phyloP scores from a whole-genome alignment of 2,797 vertebrate genomes.

The Apogon hyalosoma region DNA sequence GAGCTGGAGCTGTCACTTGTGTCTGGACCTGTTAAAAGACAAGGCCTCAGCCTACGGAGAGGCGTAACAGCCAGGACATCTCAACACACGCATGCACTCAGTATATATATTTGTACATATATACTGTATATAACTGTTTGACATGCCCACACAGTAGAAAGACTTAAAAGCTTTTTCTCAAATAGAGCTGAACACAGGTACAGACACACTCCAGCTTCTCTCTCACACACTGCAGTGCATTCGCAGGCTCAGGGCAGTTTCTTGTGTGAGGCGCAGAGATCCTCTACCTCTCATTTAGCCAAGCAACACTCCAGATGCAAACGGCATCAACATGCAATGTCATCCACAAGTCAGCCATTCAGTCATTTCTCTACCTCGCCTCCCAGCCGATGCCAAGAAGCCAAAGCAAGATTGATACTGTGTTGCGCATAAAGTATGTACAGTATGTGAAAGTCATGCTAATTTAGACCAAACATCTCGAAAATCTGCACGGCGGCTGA shows the following conservation, averaged over 20 bases:
- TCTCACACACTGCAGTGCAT: conserved; percentile 51
- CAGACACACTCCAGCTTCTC: conserved; percentile 13
- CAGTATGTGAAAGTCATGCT: conserved; percentile 20
- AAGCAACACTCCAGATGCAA: conserved; percentile 53
- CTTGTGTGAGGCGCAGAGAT: conserved; percentile 56
- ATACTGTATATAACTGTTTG: conserved; percentile 41
- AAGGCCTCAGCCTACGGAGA: conserved; percentile 91
- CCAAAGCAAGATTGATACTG: conserved; percentile 57
- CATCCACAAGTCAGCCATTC: conserved; percentile 29
- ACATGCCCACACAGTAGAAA: conserved; percentile 16
- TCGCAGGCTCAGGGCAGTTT: conserved; percentile 73
- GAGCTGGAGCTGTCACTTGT: conserved; percentile 99
- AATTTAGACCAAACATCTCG: conserved; percentile 18
- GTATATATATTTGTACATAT: conserved; percentile 45
- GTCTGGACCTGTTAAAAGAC: conserved; percentile 95
- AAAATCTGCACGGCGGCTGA: conserved; percentile 1
- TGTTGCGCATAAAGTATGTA: conserved; percentile 8
- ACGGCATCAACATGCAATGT: conserved; percentile 36
- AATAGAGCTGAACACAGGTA: conserved; percentile 22
- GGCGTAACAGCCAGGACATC: conserved; percentile 59
- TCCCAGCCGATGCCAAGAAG: conserved; percentile 51
- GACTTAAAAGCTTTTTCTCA: conserved; percentile 10
- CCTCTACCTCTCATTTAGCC: conserved; percentile 64
- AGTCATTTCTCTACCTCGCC: conserved; percentile 76
- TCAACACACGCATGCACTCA: conserved; percentile 20